phyloP scores from a whole-genome alignment of 2,888 invertebrate genomes.

The Drosophila pseudotalamancana region DNA sequence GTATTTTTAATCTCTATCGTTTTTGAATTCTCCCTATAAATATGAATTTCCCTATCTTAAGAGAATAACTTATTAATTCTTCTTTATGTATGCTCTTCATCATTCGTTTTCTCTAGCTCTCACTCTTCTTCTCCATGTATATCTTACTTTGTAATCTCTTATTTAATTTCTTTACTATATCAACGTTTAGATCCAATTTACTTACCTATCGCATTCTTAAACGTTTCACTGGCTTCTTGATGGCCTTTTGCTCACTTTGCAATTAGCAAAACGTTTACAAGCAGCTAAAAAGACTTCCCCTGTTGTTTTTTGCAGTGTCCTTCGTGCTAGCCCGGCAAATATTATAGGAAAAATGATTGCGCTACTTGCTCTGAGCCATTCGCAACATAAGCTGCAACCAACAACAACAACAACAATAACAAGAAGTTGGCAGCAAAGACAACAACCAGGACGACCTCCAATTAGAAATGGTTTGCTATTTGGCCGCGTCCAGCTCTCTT shows the following conservation, averaged over 20 bases:
- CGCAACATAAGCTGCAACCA: constrained; percentile 46
- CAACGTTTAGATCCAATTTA: constrained; percentile 5
- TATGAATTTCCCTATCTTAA: too few relatives aligned
- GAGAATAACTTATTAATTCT: too few relatives aligned
- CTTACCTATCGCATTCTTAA: neutral
- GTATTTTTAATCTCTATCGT: too few relatives aligned
- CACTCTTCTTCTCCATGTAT: too few relatives aligned
- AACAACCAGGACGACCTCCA: constrained; percentile 65
- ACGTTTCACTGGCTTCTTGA: constrained; percentile 1
- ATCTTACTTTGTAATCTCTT: neutral
- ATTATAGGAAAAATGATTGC: constrained; percentile 42
- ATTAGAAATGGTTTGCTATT: constrained; percentile 70
- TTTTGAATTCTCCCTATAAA: too few relatives aligned
- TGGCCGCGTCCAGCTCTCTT: constrained; percentile 18
- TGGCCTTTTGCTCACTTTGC: constrained; percentile 9
- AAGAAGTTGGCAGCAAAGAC: constrained; percentile 43
- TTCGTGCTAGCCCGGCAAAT: constrained; percentile 4
- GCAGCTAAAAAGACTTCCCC: neutral
- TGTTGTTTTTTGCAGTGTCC: too few relatives aligned
- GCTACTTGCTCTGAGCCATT: constrained; percentile 35
- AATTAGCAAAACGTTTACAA: constrained; percentile 6
- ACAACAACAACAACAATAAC: constrained; percentile 22
- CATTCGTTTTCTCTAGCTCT: too few relatives aligned
- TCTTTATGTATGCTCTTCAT: too few relatives aligned
- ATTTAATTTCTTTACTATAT: constrained; percentile 4